Base-by-base conservation (phyloP, 1,140 invertebrate genomes). In the Trachymyrmex septentrionalis region DNA sequence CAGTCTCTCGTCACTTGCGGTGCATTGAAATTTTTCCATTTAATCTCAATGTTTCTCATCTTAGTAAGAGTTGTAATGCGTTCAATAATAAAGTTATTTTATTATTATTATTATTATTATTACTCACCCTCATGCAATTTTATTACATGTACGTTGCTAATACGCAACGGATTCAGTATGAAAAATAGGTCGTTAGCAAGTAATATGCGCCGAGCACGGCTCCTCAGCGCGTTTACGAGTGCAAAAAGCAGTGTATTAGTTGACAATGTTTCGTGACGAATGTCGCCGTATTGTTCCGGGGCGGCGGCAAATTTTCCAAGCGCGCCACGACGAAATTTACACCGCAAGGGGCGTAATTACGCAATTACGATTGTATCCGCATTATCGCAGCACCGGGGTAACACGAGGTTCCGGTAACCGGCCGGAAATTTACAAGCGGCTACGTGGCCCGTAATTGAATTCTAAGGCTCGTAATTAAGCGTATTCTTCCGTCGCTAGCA, bases 381-480 rank as follows among this genome's bases (percentile, higher is more conserved):
- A 75, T 84, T 75, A 84, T 73, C 67, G 34, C 53, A 48, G 50
- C 53, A 9, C 59, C 34, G 30, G 21, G 50, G 30, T 12, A 44
- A 69, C 66, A 50, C 27, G 21, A 34, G 50, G 48, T 53, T 14
- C 67, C 55, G 69, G 80, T 84, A 84, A 84, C 80, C 80, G 80
- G 80, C 55, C 80, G 80, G 80, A 84, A 84, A 84, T 84, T 84
- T 84, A 84, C 80, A 84, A 55, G 80, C 69, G 80, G 55, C 80
- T 84, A 84, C 80, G 80, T 84, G 69, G 80, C 69, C 69, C 72
- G 69, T 84, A 84, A 84, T 84, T 84, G 80, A 84, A 84, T 84
- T 84, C 80, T 84, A 84, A 84, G 80, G 80, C 80, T 67, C 80
- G 80, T 84, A 84, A 84, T 84, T 84, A 84, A 84, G 69, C 80